Conservation (phyloP, 2,797 vertebrate species). For the Gymnothorax reevesii region DNA sequence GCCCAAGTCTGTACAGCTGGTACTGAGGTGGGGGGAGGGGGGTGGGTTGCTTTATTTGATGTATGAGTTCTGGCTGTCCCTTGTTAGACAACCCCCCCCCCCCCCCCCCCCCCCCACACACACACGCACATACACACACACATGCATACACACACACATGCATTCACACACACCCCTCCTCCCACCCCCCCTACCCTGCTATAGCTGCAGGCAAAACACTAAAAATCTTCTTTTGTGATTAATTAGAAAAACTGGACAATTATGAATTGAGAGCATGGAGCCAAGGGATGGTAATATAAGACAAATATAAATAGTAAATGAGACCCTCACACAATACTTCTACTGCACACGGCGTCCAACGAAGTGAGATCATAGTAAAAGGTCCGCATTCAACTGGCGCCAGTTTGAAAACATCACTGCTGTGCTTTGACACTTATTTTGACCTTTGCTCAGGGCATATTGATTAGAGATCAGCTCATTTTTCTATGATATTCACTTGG, state of each 20-base stretch:
- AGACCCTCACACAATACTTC: constrained; percentile 69
- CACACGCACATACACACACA: no score
- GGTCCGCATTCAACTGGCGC: constrained; percentile 55
- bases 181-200: constrained; percentile 47
- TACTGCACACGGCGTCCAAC: constrained; percentile 51
- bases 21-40: constrained; percentile 36
- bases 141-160: no score
- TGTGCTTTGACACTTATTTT: constrained; percentile 59
- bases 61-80: constrained; percentile 81
- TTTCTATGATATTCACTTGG: constrained; percentile 1
- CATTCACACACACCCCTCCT: constrained; percentile 39
- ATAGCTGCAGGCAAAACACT: constrained; percentile 81
- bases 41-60: constrained; percentile 70
- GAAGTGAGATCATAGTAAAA: constrained; percentile 64
- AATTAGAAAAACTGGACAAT: constrained; percentile 91
- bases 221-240: constrained; percentile 88
- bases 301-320: constrained; percentile 84
- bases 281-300: constrained; percentile 78
- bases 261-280: constrained; percentile 82
- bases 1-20: constrained; percentile 68
- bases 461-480: constrained; percentile 26
- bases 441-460: constrained; percentile 46
- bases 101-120: neutral
- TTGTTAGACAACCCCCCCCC: constrained; percentile 76
- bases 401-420: constrained; percentile 65